Base-by-base conservation (phyloP, 2,113 vertebrate genomes). In the Micronycteris hirsuta region DNA sequence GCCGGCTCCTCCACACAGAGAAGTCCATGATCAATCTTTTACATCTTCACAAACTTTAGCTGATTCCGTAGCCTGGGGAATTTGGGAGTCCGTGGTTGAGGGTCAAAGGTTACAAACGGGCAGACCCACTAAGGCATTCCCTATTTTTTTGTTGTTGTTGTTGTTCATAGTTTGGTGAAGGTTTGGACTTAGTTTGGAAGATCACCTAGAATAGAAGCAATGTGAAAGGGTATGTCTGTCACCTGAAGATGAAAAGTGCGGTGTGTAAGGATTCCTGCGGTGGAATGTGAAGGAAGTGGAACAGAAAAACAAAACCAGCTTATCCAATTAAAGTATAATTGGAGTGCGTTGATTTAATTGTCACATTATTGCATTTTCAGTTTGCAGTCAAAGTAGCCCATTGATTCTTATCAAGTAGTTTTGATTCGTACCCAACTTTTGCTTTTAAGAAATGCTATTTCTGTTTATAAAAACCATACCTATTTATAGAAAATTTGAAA, bases 321-420 rank as follows among this genome's bases (percentile, higher is more conserved):
- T 73, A 56, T 82, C 58, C 54, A 90, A 81, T 87, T 26, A 90
- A 90, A 61, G 45, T 78, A 94, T 94, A 86, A 73, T 87, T 82
- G 87, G 54, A 16, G 13, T 78, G 45, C 87, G 45, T 82, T 80
- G 83, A 93, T 89, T 94, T 70, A 94, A 67, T 78, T 56, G 81
- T 86, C 56, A 87, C 65, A 54, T 87, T 91, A 86, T 89, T 92
- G 52, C 7, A 24, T 70, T 94, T 95, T 26, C 33, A 76, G 70
- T 78, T 89, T 76, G 67, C 91, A 63, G 80, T 68, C 38, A 91
- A 97, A 96, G 61, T 73, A 82, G 63, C 22, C 13, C 82, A 93
- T 96, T 22, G n/a, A n/a, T n/a, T n/a, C n/a, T n/a, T n/a, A n/a
- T n/a, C n/a, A n/a, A n/a, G n/a, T n/a, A n/a, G 36, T 88, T 93